These are phyloP conservation scores for Pyrgus malvae DNA, from an alignment of 2,888 invertebrate genomes.

Conservation along the genomic window DNA sequence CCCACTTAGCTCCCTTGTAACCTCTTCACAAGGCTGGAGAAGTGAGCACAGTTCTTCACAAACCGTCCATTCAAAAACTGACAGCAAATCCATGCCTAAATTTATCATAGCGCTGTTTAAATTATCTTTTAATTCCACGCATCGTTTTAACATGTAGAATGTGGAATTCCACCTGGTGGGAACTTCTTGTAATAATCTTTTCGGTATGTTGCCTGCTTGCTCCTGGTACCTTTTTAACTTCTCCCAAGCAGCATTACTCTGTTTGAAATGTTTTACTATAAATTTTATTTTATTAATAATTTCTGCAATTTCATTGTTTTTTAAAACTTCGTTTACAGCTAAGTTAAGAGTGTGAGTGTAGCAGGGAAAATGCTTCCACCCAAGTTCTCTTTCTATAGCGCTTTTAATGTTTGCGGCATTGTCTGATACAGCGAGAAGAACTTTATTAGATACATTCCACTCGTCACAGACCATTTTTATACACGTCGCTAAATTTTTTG, in stretches of 20 bases:
- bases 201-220: not conserved
- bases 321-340: slow-evolving; percentile 6
- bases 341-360: slow-evolving; percentile 36
- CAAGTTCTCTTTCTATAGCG: slow-evolving; percentile 24
- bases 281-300: slow-evolving; percentile 12
- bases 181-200: slow-evolving; percentile 12
- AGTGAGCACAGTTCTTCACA: slow-evolving; percentile 14
- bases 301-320: not conserved
- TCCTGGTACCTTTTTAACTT: slow-evolving; percentile 15
- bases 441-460: slow-evolving; percentile 27
- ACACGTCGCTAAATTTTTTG: slow-evolving; percentile 14
- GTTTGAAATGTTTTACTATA: slow-evolving; percentile 15
- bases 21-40: slow-evolving; percentile 21
- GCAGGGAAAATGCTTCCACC: slow-evolving; percentile 35
- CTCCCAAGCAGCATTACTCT: slow-evolving; percentile 19
- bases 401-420: slow-evolving; percentile 36
- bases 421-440: slow-evolving; percentile 31
- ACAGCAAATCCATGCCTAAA: slow-evolving; percentile 4
- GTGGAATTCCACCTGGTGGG: slow-evolving; percentile 9
- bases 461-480: slow-evolving; percentile 12
- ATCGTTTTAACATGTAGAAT: slow-evolving; percentile 11
- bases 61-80: slow-evolving; percentile 1
- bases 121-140: slow-evolving; percentile 10
- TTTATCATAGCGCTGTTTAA: slow-evolving; percentile 22
- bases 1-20: slow-evolving; percentile 8